phyloP scores from a whole-genome alignment of 2,797 vertebrate species.

The Chloroceryle amazona region DNA sequence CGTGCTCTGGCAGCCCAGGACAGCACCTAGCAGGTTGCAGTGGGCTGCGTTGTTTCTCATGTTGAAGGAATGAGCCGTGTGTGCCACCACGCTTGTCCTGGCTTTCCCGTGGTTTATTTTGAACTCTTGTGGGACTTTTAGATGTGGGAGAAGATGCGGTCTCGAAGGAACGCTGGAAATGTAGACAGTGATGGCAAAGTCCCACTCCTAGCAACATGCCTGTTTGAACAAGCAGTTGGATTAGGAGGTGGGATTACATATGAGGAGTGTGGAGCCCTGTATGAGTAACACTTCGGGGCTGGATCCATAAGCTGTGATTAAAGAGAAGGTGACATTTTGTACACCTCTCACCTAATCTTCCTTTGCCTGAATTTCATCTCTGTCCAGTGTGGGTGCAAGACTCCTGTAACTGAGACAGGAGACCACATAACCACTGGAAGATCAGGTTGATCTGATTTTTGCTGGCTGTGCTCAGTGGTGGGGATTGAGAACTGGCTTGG shows the following conservation, averaged over 20 bases:
- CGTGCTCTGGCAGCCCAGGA: not conserved
- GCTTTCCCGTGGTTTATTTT: not conserved
- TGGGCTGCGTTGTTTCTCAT: not conserved
- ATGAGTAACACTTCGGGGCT: not conserved
- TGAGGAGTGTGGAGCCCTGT: not conserved
- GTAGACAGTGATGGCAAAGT: not conserved
- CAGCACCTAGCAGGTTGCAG: not conserved
- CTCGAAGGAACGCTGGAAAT: not conserved
- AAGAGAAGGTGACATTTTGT: constrained; percentile 58
- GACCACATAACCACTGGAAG: not conserved
- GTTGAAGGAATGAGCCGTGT: not conserved
- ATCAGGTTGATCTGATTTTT: not conserved
- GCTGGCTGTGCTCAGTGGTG: not conserved
- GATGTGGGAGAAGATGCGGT: not conserved
- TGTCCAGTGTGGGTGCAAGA: not conserved
- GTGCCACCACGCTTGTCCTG: not conserved
- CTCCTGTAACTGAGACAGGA: not conserved
- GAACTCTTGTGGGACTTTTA: not conserved
- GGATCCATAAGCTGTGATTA: constrained; percentile 54
- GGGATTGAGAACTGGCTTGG: not conserved
- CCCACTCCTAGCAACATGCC: constrained; percentile 10
- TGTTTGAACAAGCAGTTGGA: constrained; percentile 25
- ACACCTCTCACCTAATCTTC: not conserved
- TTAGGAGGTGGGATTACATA: constrained; percentile 43
- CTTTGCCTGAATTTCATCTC: not conserved